Evolutionary conservation across 2,113 vertebrate genomes (phyloP).

Genomic region (Tretioscincus oriximinensis): DNA sequence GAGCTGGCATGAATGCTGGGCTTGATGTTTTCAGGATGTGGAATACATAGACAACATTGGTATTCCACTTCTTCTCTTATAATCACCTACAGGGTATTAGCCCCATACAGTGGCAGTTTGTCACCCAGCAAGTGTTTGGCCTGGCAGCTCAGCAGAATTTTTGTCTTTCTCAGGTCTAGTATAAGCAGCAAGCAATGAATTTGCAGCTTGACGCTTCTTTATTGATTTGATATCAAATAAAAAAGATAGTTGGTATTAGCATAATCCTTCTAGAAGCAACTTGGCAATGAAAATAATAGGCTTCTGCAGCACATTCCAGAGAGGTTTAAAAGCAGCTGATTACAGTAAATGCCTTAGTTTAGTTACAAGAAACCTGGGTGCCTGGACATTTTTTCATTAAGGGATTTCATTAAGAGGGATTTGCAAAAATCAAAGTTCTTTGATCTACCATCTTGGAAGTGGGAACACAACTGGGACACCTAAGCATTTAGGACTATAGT

Average conservation of each 20-base stretch:
- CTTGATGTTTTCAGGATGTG: background rate
- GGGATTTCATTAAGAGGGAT: background rate
- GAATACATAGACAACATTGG: background rate
- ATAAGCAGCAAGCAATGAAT: conserved; percentile 14
- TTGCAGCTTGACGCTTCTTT: conserved; percentile 16
- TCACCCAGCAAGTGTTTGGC: background rate
- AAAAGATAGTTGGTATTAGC: conserved; percentile 14
- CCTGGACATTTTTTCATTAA: conserved; percentile 5
- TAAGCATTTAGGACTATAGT: background rate
- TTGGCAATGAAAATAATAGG: conserved; percentile 2
- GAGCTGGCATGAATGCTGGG: background rate
- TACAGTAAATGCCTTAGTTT: background rate
- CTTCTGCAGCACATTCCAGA: conserved; percentile 19
- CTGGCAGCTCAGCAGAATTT: background rate
- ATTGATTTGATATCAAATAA: conserved; percentile 42
- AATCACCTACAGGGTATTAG: background rate
- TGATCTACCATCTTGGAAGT: background rate
- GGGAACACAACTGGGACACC: background rate
- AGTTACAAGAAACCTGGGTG: background rate
- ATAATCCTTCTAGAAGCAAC: conserved; percentile 22
- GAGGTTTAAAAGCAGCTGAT: background rate
- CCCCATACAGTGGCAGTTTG: background rate
- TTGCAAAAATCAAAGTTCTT: background rate
- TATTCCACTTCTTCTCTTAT: background rate
- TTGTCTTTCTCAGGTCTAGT: background rate